Base-by-base conservation (phyloP, 2,888 invertebrate genomes). In the Heliconius charithonia region DNA sequence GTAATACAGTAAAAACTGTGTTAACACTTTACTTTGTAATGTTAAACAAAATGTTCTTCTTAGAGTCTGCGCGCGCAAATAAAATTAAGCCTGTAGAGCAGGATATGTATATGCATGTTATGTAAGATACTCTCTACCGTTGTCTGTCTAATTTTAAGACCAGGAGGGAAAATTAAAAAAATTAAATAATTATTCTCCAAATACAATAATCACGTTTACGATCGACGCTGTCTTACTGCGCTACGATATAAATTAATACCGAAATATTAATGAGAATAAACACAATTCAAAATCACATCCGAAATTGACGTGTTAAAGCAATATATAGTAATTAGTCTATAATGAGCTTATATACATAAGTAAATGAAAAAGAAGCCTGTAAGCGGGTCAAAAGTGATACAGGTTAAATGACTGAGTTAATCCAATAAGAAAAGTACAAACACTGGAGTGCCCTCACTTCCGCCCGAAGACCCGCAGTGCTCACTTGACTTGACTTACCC, bases 361-460 rank as follows among this genome's bases (percentile, higher is more conserved):
- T 80, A 80, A 83, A 82, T 80, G 81, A 81, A 81, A 83, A 80
- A 78, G 94, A 94, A 94, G 93, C 94, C 94, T 89, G 85, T 90
- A 91, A 94, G 90, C 93, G 87, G 92, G 92, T 93, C 93, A 93
- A 88, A 91, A 93, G 93, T 91, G 90, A 89, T 88, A 87, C 89
- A 92, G 94, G 94, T 93, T 94, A 95, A 95, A 92, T 89, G 92
- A 90, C 90, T 88, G 88, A 89, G 87, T 85, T 94, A 94, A 95
- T 93, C 95, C 93, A 88, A 90, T 95, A 94, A 93, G 93, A 95
- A 87, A 94, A 91, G 90, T 93, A 95, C 93, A 94, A 95, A 94
- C 93, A 93, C 87, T 88, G 91, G 91, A 90, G 87, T 91, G 91
- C 89, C 91, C 92, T 89, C 89, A 92, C 93, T 93, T 93, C 93